Evolutionary conservation across 2,113 vertebrate species (phyloP).

Genomic region (Aptenodytes forsteri): DNA sequence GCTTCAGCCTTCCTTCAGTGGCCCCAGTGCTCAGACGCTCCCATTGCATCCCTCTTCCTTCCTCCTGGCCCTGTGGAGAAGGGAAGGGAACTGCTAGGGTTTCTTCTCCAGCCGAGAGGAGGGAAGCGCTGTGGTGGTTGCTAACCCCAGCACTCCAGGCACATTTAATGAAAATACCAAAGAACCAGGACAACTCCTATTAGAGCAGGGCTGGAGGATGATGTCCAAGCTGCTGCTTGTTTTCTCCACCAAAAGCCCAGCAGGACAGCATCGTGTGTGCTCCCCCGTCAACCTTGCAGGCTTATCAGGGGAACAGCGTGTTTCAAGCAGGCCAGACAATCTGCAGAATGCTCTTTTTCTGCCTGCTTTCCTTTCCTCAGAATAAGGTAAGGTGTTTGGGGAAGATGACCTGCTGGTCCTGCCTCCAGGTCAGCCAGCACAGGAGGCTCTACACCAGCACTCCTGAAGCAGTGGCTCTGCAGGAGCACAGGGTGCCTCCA

Average conservation of each 20-base stretch:
- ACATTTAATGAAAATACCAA: not conserved
- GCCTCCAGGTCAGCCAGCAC: accelerated
- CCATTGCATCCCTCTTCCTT: not conserved
- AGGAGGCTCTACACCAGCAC: not conserved
- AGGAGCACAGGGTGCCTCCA: not conserved
- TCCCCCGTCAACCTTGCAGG: not conserved
- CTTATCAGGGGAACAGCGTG: not conserved
- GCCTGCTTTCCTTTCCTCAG: not conserved
- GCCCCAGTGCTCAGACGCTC: not conserved
- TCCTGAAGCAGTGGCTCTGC: not conserved
- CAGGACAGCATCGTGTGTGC: accelerated
- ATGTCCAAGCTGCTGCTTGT: not conserved
- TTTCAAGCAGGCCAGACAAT: not conserved
- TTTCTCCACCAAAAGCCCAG: not conserved
- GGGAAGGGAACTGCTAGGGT: not conserved
- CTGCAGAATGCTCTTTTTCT: not conserved
- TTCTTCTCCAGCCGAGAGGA: not conserved
- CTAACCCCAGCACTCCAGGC: not conserved
- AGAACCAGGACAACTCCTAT: not conserved
- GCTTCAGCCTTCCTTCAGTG: not conserved
- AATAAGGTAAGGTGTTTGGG: not conserved
- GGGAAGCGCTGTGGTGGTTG: not conserved
- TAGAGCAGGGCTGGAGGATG: not conserved
- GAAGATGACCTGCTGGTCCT: not conserved
- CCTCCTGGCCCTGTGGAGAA: not conserved